phyloP scores from a whole-genome alignment of 2,113 vertebrate species.

The Grantiella picta region DNA sequence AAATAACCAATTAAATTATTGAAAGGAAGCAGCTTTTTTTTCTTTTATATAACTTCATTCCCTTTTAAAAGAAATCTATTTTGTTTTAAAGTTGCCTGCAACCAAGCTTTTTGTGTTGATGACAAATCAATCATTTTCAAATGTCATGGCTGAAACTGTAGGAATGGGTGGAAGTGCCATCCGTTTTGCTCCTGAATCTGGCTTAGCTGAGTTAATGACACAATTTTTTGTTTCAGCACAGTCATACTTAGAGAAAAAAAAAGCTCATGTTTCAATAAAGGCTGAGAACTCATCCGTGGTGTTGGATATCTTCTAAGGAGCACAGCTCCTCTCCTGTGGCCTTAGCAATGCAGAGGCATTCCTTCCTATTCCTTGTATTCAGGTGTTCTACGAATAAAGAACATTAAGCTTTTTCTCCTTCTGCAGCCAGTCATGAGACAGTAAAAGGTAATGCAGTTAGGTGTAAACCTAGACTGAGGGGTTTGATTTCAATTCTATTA shows the following conservation, averaged over 20 bases:
- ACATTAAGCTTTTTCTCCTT: fast-evolving
- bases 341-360: neutral
- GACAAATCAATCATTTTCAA: neutral
- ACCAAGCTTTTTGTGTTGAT: neutral
- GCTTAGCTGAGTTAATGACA: neutral
- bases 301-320: neutral
- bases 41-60: neutral
- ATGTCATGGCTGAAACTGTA: neutral
- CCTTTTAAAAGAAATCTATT: neutral
- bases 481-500: conserved; percentile 21
- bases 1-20: neutral
- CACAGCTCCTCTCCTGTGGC: neutral
- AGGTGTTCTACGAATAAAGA: neutral
- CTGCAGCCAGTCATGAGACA: neutral
- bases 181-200: neutral
- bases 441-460: neutral
- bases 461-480: neutral
- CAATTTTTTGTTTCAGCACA: neutral
- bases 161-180: neutral
- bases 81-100: neutral
- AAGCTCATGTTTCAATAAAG: neutral
- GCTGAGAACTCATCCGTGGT: neutral
- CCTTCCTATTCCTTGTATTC: neutral
- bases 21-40: neutral
- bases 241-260: neutral